Evolutionary conservation across 2,888 invertebrate genomes (phyloP).

Genomic region (Glyphotaelius pellucidus): DNA sequence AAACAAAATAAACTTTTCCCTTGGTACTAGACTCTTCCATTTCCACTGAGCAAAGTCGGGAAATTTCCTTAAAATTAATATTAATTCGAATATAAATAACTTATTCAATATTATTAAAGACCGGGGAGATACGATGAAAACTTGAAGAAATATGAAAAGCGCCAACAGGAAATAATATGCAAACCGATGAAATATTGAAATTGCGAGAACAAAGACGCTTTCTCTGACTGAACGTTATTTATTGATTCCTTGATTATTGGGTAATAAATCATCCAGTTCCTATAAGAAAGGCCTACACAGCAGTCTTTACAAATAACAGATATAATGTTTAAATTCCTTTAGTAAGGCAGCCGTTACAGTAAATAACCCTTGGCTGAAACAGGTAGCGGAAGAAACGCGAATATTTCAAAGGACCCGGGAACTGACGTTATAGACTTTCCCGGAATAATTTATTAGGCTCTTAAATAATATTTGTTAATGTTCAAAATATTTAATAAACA

Average conservation of each 20-base stretch:
- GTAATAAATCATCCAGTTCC: constrained; percentile 56
- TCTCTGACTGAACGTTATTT: constrained; percentile 8
- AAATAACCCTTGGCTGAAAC: constrained; percentile 57
- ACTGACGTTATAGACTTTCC: constrained; percentile 14
- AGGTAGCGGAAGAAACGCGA: constrained; percentile 56
- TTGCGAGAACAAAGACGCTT: neutral
- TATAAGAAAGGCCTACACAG: constrained; percentile 53
- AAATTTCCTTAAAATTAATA: neutral
- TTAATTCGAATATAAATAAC: neutral
- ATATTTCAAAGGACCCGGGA: constrained; percentile 53
- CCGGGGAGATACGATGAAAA: neutral
- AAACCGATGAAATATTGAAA: neutral
- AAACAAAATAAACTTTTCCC: neutral
- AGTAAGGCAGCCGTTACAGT: constrained; percentile 57
- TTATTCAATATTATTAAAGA: neutral
- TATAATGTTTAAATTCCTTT: constrained; percentile 56
- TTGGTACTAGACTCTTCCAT: neutral
- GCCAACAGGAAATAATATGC: neutral
- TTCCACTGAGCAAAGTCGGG: neutral
- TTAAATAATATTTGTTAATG: neutral
- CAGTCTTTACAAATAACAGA: constrained; percentile 58
- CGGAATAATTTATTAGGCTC: neutral
- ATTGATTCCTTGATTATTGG: constrained; percentile 37
- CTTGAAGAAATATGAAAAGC: neutral
- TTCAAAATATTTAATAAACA: neutral